Evolutionary conservation across 1,140 invertebrate genomes (phyloP), one percentile per base, ranked within the genome.

Genomic region (Eufriesea mexicana): DNA sequence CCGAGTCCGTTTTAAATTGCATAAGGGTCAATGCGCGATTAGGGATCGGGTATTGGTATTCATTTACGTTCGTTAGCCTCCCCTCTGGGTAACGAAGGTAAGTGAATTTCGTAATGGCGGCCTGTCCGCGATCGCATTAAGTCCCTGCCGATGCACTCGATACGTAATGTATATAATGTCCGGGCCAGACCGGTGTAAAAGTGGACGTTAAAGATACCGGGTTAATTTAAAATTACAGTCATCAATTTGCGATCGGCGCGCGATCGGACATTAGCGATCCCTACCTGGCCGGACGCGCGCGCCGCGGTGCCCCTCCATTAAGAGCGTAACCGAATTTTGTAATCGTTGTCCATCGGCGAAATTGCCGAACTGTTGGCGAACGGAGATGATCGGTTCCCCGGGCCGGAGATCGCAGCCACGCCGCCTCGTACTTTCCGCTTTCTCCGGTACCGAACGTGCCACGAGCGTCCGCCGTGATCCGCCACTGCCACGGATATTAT

Each of bases 31-130:
- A 82, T 76, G 78, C 72, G 72, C 72, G 71, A 83, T 78, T 70
- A 70, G n/a, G 54, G 74, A 59, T 78, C 57, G 45, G 47, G 64
- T 78, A 71, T 83, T 78, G 81, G 64, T 83, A 78, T 83, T 78
- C 74, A 51, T 76, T 83, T 70, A 70, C 64, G 80, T 83, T 83
- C 74, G 80, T 83, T 83, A 83, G 64, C 72, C 62, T 67, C 42
- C 51, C 51, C 51, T 42, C 20, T n/a, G 51, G 35, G 55, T 71
- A 83, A 78, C 45, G 51, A 64, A 55, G 66, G 57, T 83, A 78
- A 83, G 45, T 78, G 74, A 83, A 83, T 83, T 78, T 62, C 66
- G 80, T 70, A 71, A 83, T 71, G 51, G 62, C 57, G 51, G 42
- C 45, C 70, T 20, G 55, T 45, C 20, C 70, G 45, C 57, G 68